These are phyloP conservation scores for Trachelus tabidus DNA, from an alignment of 2,888 invertebrate genomes.

Conservation along the genomic window DNA sequence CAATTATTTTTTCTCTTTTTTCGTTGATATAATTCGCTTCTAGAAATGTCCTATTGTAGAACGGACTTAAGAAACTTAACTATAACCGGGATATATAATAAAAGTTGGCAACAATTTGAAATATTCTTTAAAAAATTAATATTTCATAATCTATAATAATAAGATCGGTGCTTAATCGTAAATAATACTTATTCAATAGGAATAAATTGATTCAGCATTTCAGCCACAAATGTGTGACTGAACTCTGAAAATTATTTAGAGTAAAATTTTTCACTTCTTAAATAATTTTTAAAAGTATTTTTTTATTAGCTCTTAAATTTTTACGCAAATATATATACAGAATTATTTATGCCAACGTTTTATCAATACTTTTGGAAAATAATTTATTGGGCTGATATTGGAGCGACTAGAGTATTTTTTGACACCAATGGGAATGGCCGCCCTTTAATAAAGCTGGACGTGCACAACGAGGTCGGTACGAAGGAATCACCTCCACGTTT, in stretches of 20 bases:
- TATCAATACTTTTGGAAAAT: not conserved
- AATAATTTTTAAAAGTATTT: not conserved
- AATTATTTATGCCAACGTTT: not conserved
- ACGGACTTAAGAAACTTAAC: not conserved
- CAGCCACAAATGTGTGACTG: not conserved
- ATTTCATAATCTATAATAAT: not conserved
- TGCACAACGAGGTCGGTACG: constrained; percentile 28
- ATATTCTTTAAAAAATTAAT: not conserved
- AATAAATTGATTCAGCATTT: not conserved
- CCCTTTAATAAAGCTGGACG: constrained; percentile 22
- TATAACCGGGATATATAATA: not conserved
- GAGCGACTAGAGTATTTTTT: not conserved
- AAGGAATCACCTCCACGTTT: constrained; percentile 46
- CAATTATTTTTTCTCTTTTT: too few species aligned
- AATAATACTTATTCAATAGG: not conserved
- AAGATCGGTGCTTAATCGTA: not conserved
- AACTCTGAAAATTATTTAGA: not conserved
- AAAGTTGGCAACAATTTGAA: not conserved
- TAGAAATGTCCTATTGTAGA: too few species aligned
- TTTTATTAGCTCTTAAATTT: not conserved
- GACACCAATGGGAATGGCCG: constrained; percentile 15
- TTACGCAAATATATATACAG: not conserved
- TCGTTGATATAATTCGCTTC: too few species aligned
- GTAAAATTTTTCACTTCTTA: not conserved
- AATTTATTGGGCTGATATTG: not conserved